These are phyloP conservation scores for Hippoglossus hippoglossus DNA, from an alignment of 2,797 vertebrate genomes.

Conservation along the genomic window DNA sequence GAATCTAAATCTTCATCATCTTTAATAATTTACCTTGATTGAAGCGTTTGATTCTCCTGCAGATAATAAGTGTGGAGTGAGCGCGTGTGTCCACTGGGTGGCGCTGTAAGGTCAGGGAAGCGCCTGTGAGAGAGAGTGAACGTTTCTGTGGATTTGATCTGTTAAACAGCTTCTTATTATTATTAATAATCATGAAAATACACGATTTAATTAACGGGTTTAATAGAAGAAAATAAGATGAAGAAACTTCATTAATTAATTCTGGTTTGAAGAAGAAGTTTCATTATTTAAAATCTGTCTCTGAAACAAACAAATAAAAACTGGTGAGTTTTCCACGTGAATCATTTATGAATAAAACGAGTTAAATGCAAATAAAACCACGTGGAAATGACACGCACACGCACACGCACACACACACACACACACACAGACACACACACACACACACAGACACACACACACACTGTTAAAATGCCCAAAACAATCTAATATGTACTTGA, in stretches of 20 bases:
- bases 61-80: constrained; percentile 10
- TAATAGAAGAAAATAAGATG: not conserved
- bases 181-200: too few species aligned
- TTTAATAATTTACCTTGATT: constrained; percentile 8
- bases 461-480: too few species aligned
- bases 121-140: constrained; percentile 1
- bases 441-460: too few species aligned
- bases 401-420: too few species aligned
- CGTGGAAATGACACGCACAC: too few species aligned
- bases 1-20: not conserved
- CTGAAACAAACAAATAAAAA: not conserved
- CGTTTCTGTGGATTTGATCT: not conserved
- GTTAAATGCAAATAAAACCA: too few species aligned
- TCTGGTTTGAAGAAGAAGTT: not conserved
- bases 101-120: constrained; percentile 78
- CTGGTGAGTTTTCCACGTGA: not conserved
- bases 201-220: not conserved
- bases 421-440: too few species aligned
- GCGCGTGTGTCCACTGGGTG: constrained; percentile 69
- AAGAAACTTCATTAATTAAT: not conserved
- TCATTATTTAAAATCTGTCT: not conserved
- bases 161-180: too few species aligned
- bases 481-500: too few species aligned
- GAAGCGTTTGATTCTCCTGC: not conserved
- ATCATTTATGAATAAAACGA: not conserved